These are phyloP conservation scores for Myzus persicae DNA, from an alignment of 1,140 invertebrate genomes.

Conservation along the genomic window DNA sequence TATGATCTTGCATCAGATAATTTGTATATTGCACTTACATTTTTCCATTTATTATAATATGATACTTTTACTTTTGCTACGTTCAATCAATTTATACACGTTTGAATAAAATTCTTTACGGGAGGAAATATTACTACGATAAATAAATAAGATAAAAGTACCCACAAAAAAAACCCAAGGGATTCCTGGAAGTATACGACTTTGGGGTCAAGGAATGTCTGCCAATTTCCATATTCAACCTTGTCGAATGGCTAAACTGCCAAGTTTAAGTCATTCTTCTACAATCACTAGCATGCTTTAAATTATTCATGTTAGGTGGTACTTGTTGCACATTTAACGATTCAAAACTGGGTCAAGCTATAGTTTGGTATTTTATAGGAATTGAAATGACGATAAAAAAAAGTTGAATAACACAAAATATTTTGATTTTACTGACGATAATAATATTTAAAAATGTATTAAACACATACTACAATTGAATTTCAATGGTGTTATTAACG, in stretches of 20 bases:
- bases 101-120: background rate
- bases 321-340: slow-evolving; percentile 38
- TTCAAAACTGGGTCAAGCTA: background rate
- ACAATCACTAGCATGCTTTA: slow-evolving; percentile 21
- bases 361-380: background rate
- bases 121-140: background rate
- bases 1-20: background rate
- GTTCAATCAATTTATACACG: background rate
- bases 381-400: background rate
- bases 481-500: background rate
- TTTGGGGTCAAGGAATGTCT: background rate
- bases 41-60: background rate
- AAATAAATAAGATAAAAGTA: background rate
- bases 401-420: background rate
- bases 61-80: background rate
- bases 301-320: slow-evolving; percentile 32
- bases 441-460: background rate
- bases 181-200: background rate
- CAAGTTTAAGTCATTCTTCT: slow-evolving; percentile 33
- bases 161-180: background rate
- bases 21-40: background rate
- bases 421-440: background rate
- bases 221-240: slow-evolving; percentile 35
- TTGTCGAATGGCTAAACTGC: background rate
- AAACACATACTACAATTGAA: background rate